These are phyloP conservation scores for Nothocercus julius DNA, from an alignment of 2,113 vertebrate species.

Conservation along the genomic window DNA sequence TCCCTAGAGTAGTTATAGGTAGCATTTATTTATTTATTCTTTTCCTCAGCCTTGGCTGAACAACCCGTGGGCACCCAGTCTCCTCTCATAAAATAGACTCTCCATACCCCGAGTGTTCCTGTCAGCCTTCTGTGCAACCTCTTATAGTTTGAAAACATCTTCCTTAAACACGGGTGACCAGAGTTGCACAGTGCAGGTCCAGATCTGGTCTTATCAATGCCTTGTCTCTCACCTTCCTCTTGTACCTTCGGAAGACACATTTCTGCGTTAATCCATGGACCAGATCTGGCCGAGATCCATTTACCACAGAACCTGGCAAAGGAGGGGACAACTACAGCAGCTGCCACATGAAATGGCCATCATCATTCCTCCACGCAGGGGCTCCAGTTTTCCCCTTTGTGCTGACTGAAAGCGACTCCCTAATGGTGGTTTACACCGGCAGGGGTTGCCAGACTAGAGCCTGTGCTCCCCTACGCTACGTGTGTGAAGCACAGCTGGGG, in stretches of 20 bases:
- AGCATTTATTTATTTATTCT: neutral
- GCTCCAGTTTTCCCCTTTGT: neutral
- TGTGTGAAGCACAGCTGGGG: neutral
- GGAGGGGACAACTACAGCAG: neutral
- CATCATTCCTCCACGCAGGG: neutral
- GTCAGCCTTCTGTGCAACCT: neutral
- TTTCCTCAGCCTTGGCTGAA: neutral
- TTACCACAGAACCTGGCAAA: neutral
- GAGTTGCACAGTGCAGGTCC: neutral
- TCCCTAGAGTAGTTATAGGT: neutral
- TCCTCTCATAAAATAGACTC: neutral
- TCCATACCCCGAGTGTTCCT: neutral
- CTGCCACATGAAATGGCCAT: fast-evolving
- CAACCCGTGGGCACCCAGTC: neutral
- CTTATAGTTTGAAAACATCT: neutral
- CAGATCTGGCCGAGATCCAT: neutral
- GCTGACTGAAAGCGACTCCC: neutral
- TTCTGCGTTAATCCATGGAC: neutral
- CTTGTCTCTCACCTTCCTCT: neutral
- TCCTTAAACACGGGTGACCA: neutral
- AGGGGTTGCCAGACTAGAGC: neutral
- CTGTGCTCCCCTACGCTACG: fast-evolving
- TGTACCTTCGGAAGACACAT: neutral
- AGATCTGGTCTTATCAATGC: neutral
- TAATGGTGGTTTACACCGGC: fast-evolving